A percentile compares a stretch with the other conserved stretches of the same genome.
phyloP scores from a whole-genome alignment of 92 coral and sea anemone genomes.

The Parazoanthus swiftii region DNA sequence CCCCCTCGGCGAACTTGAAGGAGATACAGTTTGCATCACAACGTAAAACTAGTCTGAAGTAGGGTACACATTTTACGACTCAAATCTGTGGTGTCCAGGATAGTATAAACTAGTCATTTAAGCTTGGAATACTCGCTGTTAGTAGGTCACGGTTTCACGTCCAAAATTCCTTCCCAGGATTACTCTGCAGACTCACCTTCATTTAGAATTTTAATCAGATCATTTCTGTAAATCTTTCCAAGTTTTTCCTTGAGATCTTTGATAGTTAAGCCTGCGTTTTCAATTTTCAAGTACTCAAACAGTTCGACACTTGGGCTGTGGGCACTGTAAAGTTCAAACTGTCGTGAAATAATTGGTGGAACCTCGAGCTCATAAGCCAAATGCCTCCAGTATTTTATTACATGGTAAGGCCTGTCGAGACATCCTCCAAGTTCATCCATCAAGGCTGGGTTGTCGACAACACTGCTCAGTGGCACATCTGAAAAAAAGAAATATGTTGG shows the following conservation, averaged over 20 bases:
- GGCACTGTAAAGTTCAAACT: background rate
- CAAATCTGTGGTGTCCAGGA: too few relatives aligned
- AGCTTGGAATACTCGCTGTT: too few relatives aligned
- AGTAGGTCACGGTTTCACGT: background rate
- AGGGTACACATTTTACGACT: too few relatives aligned
- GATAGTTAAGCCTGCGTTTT: background rate
- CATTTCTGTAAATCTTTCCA: background rate
- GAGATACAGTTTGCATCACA: too few relatives aligned
- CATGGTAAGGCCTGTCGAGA: background rate
- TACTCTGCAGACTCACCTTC: background rate
- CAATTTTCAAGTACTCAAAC: background rate
- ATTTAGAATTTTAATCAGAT: background rate
- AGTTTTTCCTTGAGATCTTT: background rate
- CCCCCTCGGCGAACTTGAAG: too few relatives aligned
- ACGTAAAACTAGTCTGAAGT: too few relatives aligned
- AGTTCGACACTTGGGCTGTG: conserved; percentile 9
- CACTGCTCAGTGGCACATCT: background rate
- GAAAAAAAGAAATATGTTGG: background rate
- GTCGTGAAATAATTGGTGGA: background rate
- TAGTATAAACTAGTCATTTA: too few relatives aligned
- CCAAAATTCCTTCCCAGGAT: too few relatives aligned
- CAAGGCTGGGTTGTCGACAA: conserved; percentile 6
- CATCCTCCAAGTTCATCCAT: conserved; percentile 13
- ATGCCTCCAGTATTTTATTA: conserved; percentile 10
- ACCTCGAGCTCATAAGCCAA: background rate